Evolutionary conservation across 37 sponge, comb jelly and placozoan genomes (phyloP).

Genomic region (Agelas oroides): DNA sequence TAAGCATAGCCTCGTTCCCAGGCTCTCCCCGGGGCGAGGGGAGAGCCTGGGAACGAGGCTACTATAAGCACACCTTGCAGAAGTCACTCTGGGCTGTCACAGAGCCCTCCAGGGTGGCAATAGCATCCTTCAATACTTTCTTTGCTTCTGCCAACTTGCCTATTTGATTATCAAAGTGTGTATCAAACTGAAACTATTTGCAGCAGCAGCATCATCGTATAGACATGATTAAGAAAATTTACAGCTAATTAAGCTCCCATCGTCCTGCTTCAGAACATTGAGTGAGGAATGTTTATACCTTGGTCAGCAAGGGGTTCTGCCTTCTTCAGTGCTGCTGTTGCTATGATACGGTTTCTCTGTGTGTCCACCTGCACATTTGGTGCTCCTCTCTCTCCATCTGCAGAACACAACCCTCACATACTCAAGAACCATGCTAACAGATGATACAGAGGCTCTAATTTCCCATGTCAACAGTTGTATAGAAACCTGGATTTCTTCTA

Average conservation of each 20-base stretch:
- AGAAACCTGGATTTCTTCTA: not conserved
- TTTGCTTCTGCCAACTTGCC: slow-evolving; percentile 44
- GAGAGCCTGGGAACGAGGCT: too few species aligned
- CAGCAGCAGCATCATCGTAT: too few species aligned
- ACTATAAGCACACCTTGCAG: slow-evolving; percentile 21
- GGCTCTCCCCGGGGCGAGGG: too few species aligned
- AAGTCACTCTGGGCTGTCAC: slow-evolving; percentile 2
- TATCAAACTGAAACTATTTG: not conserved
- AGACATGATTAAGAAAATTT: too few species aligned
- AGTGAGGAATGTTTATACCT: slow-evolving; percentile 2
- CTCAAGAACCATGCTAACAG: not conserved
- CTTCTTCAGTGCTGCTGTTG: slow-evolving; percentile 68
- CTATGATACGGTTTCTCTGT: slow-evolving; percentile 79
- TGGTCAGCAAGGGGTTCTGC: slow-evolving; percentile 73
- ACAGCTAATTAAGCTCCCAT: too few species aligned
- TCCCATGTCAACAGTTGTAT: not conserved
- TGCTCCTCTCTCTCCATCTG: slow-evolving; percentile 43
- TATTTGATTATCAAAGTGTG: not conserved
- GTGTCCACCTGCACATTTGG: slow-evolving; percentile 59
- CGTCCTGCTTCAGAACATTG: too few species aligned
- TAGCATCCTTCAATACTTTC: slow-evolving; percentile 23
- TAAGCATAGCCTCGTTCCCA: too few species aligned
- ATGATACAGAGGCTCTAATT: too few species aligned
- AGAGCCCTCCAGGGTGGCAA: slow-evolving; percentile 23
- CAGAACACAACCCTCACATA: not conserved